Evolutionary conservation across 1,140 invertebrate species (phyloP).

Genomic region (Chrysopa pallens): DNA sequence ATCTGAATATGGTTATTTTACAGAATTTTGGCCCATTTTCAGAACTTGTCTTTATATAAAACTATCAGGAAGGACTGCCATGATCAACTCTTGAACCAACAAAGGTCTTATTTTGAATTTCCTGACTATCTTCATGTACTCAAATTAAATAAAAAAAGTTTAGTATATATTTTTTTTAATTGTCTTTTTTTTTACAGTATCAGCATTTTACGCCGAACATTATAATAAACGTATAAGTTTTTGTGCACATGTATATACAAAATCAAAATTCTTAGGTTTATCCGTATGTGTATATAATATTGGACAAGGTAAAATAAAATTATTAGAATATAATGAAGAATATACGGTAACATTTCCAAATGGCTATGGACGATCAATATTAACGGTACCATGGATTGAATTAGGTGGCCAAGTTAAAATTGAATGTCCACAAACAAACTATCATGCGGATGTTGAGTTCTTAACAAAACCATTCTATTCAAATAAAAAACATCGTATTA

Average conservation of each 20-base stretch:
- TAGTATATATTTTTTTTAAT: no score
- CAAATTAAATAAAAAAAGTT: no score
- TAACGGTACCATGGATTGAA: slow-evolving; percentile 94
- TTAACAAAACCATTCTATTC: slow-evolving; percentile 95
- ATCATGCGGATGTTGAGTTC: slow-evolving; percentile 78
- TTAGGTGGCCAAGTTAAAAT: slow-evolving; percentile 79
- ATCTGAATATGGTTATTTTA: no score
- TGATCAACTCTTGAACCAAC: no score
- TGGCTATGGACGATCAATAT: slow-evolving; percentile 88
- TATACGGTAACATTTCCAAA: slow-evolving; percentile 90
- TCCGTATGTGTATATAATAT: slow-evolving; percentile 86
- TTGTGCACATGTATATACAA: slow-evolving; percentile 91
- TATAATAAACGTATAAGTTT: slow-evolving; percentile 77
- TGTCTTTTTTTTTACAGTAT: slow-evolving; percentile 39
- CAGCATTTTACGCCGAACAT: slow-evolving; percentile 94
- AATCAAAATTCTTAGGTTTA: slow-evolving; percentile 92
- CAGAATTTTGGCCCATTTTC: no score
- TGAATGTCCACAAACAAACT: slow-evolving; percentile 77
- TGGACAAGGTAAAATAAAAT: slow-evolving; percentile 60
- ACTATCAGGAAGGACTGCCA: no score
- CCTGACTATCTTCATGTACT: slow-evolving; percentile 1
- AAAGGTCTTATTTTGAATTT: slow-evolving; percentile 2
- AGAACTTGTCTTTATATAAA: no score
- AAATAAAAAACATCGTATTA: slow-evolving; percentile 80
- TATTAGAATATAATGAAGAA: slow-evolving; percentile 74